These are phyloP conservation scores for Sceliomorpha sp. DNA, from an alignment of 2,888 invertebrate species.

Conservation along the genomic window DNA sequence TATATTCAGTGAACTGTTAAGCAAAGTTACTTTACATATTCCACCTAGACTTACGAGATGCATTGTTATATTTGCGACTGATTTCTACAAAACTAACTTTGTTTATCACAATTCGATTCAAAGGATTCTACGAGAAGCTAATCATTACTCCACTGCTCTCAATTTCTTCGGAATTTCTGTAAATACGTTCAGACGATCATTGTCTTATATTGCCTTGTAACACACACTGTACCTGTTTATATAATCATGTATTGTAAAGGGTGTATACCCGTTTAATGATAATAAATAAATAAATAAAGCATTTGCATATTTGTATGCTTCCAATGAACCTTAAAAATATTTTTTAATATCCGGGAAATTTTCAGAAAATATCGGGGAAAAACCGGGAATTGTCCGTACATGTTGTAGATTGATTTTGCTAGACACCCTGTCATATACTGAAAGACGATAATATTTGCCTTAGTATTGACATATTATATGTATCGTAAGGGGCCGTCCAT, in stretches of 20 bases:
- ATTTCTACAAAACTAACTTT: background rate
- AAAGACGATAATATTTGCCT: no score
- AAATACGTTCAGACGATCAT: background rate
- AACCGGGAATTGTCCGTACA: no score
- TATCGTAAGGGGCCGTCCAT: no score
- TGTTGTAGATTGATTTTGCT: no score
- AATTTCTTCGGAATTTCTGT: conserved; percentile 1
- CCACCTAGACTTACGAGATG: background rate
- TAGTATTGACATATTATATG: no score
- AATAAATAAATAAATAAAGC: conserved; percentile 4
- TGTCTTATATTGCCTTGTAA: background rate
- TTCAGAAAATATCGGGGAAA: no score
- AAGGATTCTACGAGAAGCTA: background rate
- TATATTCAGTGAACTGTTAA: no score
- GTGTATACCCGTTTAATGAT: conserved; percentile 5
- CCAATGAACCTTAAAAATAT: no score
- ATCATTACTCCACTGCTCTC: background rate
- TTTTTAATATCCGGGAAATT: no score
- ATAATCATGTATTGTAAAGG: conserved; percentile 1
- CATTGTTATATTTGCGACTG: background rate
- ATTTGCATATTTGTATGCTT: no score
- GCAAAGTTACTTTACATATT: background rate
- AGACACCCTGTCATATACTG: no score
- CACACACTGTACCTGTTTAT: background rate
- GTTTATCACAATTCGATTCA: background rate